phyloP scores from a whole-genome alignment of 2,797 vertebrate species.

The Florisuga fusca region DNA sequence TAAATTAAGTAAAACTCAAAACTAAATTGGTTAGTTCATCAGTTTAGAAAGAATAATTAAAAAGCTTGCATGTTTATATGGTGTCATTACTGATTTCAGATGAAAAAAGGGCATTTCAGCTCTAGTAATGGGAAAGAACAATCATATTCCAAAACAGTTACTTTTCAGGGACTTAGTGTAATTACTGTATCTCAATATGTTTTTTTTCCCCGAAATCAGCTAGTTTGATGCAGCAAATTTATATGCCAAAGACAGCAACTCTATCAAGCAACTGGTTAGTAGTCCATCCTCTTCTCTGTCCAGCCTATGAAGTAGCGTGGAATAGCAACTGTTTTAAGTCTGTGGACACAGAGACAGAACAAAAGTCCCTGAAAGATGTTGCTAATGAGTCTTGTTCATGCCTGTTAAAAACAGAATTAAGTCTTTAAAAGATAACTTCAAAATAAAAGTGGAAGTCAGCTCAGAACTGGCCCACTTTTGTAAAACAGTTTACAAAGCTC shows the following conservation, averaged over 20 bases:
- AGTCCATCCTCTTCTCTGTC: background rate
- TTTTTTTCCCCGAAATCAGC: background rate
- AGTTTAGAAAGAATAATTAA: constrained; percentile 4
- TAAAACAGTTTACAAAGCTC: background rate
- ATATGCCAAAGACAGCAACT: background rate
- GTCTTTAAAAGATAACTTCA: background rate
- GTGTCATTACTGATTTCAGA: background rate
- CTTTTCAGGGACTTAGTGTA: background rate
- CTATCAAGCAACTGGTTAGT: background rate
- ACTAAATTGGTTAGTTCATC: background rate
- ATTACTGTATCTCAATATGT: background rate
- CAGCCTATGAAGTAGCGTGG: background rate
- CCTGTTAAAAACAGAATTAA: background rate
- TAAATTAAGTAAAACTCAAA: background rate
- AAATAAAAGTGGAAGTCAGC: background rate
- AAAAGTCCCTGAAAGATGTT: background rate
- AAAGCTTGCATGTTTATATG: background rate
- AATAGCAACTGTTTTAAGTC: background rate
- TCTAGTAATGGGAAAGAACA: background rate
- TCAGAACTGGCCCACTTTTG: background rate
- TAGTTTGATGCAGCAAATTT: background rate
- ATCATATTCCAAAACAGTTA: background rate
- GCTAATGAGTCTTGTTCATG: background rate
- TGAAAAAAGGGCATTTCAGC: background rate
- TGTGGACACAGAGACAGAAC: background rate